Evolutionary conservation across 2,113 vertebrate species (phyloP), one percentile per base, ranked within the genome.

Genomic region (Pipra filicauda): DNA sequence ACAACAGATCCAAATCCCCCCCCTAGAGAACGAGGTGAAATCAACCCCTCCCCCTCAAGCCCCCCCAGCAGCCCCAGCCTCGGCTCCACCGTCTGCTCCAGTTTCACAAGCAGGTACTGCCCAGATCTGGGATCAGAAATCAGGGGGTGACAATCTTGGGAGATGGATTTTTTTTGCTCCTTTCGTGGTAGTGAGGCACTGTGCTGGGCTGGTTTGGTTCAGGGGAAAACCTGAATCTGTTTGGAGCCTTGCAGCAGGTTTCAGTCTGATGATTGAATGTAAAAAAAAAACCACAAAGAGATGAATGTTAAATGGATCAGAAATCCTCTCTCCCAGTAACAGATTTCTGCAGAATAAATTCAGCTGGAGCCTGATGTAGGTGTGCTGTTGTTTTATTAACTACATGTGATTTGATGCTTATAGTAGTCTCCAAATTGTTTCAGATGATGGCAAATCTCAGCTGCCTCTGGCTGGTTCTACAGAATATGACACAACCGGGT

Each of bases 361-460:
- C 8, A 15, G 15, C 23, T 37, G 57, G 24, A 77, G 55, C 33
- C 62, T 33, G 11, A 30, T 59, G 43, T 48, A 31, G 49, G 10
- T 15, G 43, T 54, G 69, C 43, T 27, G 41, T 9, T 78, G 31
- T 54, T 73, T 67, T 37, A 49, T 43, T 44, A 46, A 48, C 20
- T 35, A 1, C 5, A 0, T 0, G 4, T 48, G 41, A 11, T 64
- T 46, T 23, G 54, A 17, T 66, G 48, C 74, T 88, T 54, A 75
- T 44, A 4, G 11, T 5, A 15, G 8, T n/a, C 28, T 78, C 41
- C 43, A 1, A 3, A 91, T 37, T 57, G 26, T 85, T 85, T 31
- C 84, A 99, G 99, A 98, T 57, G 99, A 99, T 52, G 98, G 93
- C n/a, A 99, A 99, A 96, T 97, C 99, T n/a, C 96, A 98, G n/a